These are phyloP conservation scores for Lycodopsis pacificus DNA, from an alignment of 2,797 vertebrate genomes.

Conservation along the genomic window DNA sequence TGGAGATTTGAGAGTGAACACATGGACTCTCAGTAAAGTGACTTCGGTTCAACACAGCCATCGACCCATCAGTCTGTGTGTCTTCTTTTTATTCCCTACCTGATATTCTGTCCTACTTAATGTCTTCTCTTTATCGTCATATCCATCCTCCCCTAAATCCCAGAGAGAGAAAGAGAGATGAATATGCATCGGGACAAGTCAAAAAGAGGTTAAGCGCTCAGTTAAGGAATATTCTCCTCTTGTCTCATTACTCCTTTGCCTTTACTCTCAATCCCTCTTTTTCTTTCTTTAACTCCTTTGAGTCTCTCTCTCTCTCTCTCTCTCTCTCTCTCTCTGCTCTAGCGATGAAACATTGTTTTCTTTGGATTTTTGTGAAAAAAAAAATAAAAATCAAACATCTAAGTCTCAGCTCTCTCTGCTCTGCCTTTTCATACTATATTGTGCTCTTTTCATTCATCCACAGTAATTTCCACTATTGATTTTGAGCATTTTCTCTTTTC, in stretches of 20 bases:
- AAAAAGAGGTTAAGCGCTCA: constrained; percentile 51
- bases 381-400: constrained; percentile 12
- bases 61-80: neutral
- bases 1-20: neutral
- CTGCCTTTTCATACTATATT: neutral
- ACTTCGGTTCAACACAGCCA: neutral
- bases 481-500: constrained; percentile 9
- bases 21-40: neutral
- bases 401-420: neutral
- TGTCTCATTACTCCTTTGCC: constrained; percentile 25
- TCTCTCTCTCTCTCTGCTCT: too few relatives aligned
- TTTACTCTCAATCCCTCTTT: neutral
- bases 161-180: constrained; percentile 14
- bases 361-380: neutral
- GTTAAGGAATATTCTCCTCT: constrained; percentile 23
- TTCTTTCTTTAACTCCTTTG: neutral
- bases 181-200: constrained; percentile 37
- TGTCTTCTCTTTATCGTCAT: constrained; percentile 4
- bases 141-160: constrained; percentile 3
- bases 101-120: neutral
- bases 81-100: neutral
- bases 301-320: neutral
- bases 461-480: constrained; percentile 16
- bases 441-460: constrained; percentile 1
- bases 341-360: constrained; percentile 20